phyloP scores from a whole-genome alignment of 2,797 vertebrate species.

The Eleutherodactylus coqui region DNA sequence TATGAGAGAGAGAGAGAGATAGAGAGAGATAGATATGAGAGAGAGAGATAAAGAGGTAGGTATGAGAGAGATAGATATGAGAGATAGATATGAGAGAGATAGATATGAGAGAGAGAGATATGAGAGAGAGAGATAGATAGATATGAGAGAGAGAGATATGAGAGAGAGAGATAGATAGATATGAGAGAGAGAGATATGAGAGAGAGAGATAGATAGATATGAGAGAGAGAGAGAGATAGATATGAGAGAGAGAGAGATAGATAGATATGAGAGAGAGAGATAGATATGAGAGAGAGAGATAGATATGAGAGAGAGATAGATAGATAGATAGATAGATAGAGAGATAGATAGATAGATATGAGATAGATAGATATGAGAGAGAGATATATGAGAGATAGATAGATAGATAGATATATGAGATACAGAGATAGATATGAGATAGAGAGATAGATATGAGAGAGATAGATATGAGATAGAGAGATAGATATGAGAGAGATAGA shows the following conservation, averaged over 20 bases:
- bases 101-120: too few relatives aligned
- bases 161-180: neutral
- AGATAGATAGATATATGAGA: too few relatives aligned
- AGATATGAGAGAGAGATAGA: neutral
- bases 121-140: neutral
- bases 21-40: neutral
- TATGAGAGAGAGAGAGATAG: neutral
- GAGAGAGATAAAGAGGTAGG: neutral
- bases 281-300: neutral
- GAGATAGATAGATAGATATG: too few relatives aligned
- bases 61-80: neutral
- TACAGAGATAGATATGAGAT: too few relatives aligned
- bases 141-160: neutral
- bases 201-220: neutral
- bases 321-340: neutral
- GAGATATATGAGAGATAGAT: neutral
- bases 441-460: too few relatives aligned
- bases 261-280: neutral
- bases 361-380: neutral
- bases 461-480: too few relatives aligned
- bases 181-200: neutral
- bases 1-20: too few relatives aligned
- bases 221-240: too few relatives aligned
- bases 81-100: neutral
- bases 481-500: too few relatives aligned